Base-by-base conservation (phyloP, 2,113 vertebrate genomes). In the Periophthalmodon schlosseri region DNA sequence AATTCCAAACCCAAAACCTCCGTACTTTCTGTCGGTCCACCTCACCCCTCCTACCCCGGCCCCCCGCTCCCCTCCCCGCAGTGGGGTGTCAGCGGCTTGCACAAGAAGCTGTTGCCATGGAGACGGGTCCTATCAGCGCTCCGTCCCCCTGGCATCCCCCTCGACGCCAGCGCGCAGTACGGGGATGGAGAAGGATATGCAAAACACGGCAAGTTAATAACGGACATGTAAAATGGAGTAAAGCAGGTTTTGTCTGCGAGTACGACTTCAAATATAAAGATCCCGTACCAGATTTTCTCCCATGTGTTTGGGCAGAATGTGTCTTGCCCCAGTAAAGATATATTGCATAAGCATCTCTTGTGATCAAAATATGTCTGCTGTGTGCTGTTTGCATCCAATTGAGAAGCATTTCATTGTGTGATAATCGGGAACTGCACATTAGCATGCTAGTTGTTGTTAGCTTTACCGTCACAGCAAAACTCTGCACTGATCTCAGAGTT, bases 91-190 rank as follows among this genome's bases (percentile, higher is more conserved):
- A 92, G 91, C 91, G 92, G 93, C 92, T 93, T 90, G 91, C 91
- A 89, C 88, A 92, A 93, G 93, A 93, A 93, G 93, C 92, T 93
- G 93, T 94, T 94, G 93, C 92, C 87, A 94, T 94, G 93, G 93
- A 92, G 90, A 94, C 86, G 83, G 90, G 91, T 93, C 93, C 91
- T 93, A 92, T 94, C 93, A 93, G 91, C 91, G 89, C 93, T 92
- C 88, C 89, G 91, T 94, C 93, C 93, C 93, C 89, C 92, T 90
- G 93, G 93, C 93, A 93, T 92, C 92, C 93, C 88, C 92, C 88
- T 90, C 92, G 92, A 87, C 90, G 91, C 89, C 88, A 88, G 88
- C 68, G 47, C 73, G 5, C 63, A 65, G 33, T 65, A 12, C 10
- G 63, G 39, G 63, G 33, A 65, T n/a, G 63, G 63, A 64, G 57